phyloP scores from a whole-genome alignment of 2,113 vertebrate genomes.

The Lepus timidus region DNA sequence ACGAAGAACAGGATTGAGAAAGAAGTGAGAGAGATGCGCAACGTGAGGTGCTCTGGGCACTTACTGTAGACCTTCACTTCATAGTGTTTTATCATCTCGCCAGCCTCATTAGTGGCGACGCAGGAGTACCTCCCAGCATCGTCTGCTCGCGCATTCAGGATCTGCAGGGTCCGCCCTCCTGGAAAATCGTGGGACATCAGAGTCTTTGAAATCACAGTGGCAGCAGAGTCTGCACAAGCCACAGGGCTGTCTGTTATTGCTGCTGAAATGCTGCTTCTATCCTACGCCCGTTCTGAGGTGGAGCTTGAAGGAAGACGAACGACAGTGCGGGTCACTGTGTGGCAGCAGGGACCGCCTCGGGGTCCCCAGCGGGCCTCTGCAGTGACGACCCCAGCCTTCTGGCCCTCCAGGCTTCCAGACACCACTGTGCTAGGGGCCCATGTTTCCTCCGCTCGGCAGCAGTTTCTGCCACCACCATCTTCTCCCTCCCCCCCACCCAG shows the following conservation, averaged over 20 bases:
- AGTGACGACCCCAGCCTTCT: neutral
- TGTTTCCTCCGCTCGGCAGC: neutral
- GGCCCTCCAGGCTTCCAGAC: neutral
- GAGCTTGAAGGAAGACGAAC: neutral
- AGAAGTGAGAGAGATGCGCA: neutral
- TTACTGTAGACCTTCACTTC: conserved; percentile 96
- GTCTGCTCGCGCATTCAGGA: conserved; percentile 93
- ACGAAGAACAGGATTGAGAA: neutral
- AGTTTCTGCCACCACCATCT: neutral
- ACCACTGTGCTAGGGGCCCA: neutral
- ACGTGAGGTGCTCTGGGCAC: conserved; percentile 73
- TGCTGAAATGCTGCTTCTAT: too few relatives aligned
- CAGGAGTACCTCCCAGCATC: conserved; percentile 95
- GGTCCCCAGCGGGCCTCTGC: neutral
- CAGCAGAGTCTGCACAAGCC: neutral
- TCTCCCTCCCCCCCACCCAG: neutral
- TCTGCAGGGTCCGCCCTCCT: conserved; percentile 97
- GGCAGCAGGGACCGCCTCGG: neutral
- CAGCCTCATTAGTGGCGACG: conserved; percentile 96
- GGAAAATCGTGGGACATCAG: conserved; percentile 41
- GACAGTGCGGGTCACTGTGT: neutral
- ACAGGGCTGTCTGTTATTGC: neutral
- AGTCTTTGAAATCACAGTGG: neutral
- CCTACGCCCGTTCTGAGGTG: neutral
- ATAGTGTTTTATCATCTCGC: conserved; percentile 94